phyloP scores from a whole-genome alignment of 2,113 vertebrate species.

The Lamprologus callipterus region DNA sequence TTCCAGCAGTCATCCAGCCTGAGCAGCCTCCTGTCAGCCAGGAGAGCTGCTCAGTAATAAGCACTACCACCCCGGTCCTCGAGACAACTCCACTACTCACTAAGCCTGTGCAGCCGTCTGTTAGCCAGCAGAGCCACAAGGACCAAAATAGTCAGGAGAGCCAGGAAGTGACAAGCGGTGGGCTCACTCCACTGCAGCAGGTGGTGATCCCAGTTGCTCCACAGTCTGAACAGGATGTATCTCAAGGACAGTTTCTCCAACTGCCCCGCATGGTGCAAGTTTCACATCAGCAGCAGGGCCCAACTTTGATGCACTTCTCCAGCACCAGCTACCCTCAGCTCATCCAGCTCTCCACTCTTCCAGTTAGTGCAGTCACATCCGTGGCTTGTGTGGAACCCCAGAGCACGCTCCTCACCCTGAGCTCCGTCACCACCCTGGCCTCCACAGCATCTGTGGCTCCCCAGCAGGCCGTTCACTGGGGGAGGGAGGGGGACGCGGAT shows the following conservation, averaged over 20 bases:
- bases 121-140: background rate
- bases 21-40: background rate
- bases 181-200: slow-evolving; percentile 11
- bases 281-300: background rate
- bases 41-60: background rate
- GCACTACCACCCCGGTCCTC: background rate
- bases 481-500: background rate
- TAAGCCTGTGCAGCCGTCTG: background rate
- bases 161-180: background rate
- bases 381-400: background rate
- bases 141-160: background rate
- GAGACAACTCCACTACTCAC: slow-evolving; percentile 23
- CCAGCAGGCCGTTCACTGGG: background rate
- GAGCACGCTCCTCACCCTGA: slow-evolving; percentile 10
- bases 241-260: slow-evolving; percentile 10
- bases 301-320: background rate
- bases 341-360: slow-evolving; percentile 1
- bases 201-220: background rate
- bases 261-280: slow-evolving; percentile 2
- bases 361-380: background rate
- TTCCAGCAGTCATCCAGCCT: slow-evolving; percentile 26
- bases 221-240: background rate
- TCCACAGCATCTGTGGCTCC: background rate
- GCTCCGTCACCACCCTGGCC: background rate
- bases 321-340: background rate